Conservation (phyloP, 2,888 invertebrate species). For the Petrolisthes manimaculis region DNA sequence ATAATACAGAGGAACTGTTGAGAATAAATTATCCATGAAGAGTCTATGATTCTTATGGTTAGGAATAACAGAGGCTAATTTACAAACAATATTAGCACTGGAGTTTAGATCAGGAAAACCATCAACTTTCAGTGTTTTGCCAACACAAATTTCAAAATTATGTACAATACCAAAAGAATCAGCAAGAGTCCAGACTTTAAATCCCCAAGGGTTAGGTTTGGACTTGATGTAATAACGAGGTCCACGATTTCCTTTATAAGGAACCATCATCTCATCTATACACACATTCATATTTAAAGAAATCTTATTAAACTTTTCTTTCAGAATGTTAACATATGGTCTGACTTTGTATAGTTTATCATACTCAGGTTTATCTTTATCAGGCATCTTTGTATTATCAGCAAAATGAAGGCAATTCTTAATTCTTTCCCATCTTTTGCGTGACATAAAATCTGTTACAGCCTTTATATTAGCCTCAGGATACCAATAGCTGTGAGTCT, state of each 20-base stretch:
- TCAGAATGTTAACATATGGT: conserved; percentile 5
- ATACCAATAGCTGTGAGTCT: background rate
- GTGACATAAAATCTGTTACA: conserved; percentile 9
- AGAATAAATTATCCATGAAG: conserved; percentile 40
- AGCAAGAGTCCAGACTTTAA: conserved; percentile 36
- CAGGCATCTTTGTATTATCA: conserved; percentile 31
- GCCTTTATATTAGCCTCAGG: conserved; percentile 15
- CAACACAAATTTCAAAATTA: conserved; percentile 34
- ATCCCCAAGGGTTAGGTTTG: conserved; percentile 37
- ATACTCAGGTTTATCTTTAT: conserved; percentile 19
- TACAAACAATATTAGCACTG: conserved; percentile 23
- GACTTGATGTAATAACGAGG: conserved; percentile 33
- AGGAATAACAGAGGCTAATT: conserved; percentile 43
- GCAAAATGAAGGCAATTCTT: conserved; percentile 19
- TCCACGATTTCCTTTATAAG: conserved; percentile 31
- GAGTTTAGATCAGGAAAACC: conserved; percentile 25
- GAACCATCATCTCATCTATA: conserved; percentile 29
- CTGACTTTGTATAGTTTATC: conserved; percentile 34
- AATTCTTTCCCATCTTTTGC: conserved; percentile 28
- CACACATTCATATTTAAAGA: conserved; percentile 18
- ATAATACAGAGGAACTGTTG: conserved; percentile 38
- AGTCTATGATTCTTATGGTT: conserved; percentile 28
- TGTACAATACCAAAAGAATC: conserved; percentile 30
- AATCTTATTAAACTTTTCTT: conserved; percentile 32
- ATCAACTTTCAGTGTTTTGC: conserved; percentile 32